phyloP scores from a whole-genome alignment of 2,113 vertebrate genomes.

The Rana temporaria region DNA sequence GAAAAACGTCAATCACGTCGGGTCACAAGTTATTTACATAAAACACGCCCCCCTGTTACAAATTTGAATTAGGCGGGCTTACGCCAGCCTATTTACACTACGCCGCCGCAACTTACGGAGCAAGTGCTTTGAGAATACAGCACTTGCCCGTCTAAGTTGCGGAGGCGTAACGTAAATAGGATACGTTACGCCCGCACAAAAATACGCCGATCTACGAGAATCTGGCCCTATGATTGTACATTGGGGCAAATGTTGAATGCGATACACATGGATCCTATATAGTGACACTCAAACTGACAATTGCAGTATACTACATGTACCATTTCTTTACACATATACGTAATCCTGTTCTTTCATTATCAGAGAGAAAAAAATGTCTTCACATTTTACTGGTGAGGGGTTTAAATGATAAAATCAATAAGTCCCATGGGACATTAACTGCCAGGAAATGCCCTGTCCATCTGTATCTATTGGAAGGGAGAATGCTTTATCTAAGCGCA shows the following conservation, averaged over 20 bases:
- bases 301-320: background rate
- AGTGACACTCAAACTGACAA: background rate
- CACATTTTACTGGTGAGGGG: constrained; percentile 53
- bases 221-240: no score
- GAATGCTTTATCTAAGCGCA: constrained; percentile 49
- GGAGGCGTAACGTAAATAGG: no score
- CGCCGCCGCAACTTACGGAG: no score
- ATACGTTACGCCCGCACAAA: no score
- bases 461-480: constrained; percentile 48
- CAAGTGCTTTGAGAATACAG: no score
- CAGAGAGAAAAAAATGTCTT: constrained; percentile 52
- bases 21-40: no score
- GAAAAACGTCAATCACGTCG: no score
- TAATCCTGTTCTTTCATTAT: constrained; percentile 51
- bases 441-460: constrained; percentile 56
- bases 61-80: no score
- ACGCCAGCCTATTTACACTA: no score
- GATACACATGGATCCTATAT: background rate
- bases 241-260: background rate
- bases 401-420: constrained; percentile 57
- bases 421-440: constrained; percentile 52
- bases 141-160: no score
- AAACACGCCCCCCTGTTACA: no score
- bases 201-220: no score
- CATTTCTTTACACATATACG: constrained; percentile 34